phyloP scores from a whole-genome alignment of 2,888 invertebrate genomes.

The Tetragonula carbonaria region DNA sequence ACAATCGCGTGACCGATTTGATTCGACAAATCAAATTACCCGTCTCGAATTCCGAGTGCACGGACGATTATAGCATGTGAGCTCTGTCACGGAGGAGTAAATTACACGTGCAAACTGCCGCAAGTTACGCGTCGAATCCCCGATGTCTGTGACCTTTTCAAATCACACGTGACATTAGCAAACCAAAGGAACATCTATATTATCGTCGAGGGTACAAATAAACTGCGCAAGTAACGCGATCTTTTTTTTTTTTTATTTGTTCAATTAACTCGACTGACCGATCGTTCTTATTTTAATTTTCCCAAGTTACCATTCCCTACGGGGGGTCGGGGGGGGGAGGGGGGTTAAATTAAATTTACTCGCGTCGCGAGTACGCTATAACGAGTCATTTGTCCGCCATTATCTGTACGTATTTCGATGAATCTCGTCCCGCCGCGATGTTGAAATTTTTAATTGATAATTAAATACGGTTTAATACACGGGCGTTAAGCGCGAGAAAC shows the following conservation, averaged over 20 bases:
- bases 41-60: slow-evolving; percentile 4
- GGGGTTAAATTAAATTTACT: neutral
- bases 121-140: slow-evolving; percentile 3
- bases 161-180: neutral
- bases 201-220: neutral
- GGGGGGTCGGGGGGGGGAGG: no score
- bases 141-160: neutral
- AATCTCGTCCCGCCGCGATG: neutral
- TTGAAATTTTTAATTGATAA: slow-evolving; percentile 18
- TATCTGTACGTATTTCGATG: slow-evolving; percentile 7
- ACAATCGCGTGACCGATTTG: neutral
- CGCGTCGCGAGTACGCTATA: neutral
- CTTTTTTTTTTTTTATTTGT: neutral
- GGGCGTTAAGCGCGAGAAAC: neutral
- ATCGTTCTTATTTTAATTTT: neutral
- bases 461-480: neutral
- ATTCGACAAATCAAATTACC: slow-evolving; percentile 22
- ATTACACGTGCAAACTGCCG: slow-evolving; percentile 5
- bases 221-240: neutral
- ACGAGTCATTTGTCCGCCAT: neutral
- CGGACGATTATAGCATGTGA: neutral
- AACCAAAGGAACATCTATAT: neutral
- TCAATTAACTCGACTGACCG: neutral
- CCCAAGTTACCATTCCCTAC: neutral
- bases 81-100: neutral